phyloP scores from a whole-genome alignment of 2,797 vertebrate genomes.

The Myripristis murdjan region DNA sequence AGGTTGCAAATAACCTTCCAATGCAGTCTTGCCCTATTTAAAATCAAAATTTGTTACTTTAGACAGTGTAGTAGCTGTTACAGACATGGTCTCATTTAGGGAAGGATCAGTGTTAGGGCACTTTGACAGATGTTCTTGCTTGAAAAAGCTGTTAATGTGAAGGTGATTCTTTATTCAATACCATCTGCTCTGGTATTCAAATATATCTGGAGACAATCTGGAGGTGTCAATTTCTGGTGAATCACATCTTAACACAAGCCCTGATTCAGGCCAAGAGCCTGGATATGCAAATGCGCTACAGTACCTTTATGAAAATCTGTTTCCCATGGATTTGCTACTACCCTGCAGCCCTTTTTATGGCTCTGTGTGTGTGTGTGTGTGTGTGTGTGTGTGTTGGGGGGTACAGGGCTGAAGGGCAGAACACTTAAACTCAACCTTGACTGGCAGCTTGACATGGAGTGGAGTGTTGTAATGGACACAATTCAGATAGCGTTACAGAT shows the following conservation, averaged over 20 bases:
- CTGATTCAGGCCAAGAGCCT: not conserved
- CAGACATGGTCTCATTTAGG: constrained; percentile 35
- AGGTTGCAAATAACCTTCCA: constrained; percentile 49
- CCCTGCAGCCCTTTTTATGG: not conserved
- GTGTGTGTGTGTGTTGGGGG: not conserved
- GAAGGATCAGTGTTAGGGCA: constrained; percentile 24
- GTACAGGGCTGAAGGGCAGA: constrained; percentile 17
- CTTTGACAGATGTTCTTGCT: constrained; percentile 55
- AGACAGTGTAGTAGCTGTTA: constrained; percentile 6
- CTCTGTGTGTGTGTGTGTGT: constrained; percentile 7
- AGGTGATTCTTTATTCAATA: constrained; percentile 48
- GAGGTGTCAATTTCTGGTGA: constrained; percentile 17
- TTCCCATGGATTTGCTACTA: not conserved
- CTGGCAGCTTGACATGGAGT: constrained; percentile 20
- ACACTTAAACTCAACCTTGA: constrained; percentile 36
- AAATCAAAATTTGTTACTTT: constrained; percentile 25
- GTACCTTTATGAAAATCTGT: not conserved
- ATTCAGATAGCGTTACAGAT: too few relatives aligned
- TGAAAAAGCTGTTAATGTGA: constrained; percentile 37
- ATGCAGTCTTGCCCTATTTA: constrained; percentile 42
- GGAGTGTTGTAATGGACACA: constrained; percentile 4
- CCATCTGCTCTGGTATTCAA: constrained; percentile 50
- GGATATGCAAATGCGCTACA: not conserved
- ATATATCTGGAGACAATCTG: constrained; percentile 30
- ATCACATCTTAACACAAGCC: constrained; percentile 6